Conservation (phyloP, 2,888 invertebrate species). For the Odiellus spinosus region DNA sequence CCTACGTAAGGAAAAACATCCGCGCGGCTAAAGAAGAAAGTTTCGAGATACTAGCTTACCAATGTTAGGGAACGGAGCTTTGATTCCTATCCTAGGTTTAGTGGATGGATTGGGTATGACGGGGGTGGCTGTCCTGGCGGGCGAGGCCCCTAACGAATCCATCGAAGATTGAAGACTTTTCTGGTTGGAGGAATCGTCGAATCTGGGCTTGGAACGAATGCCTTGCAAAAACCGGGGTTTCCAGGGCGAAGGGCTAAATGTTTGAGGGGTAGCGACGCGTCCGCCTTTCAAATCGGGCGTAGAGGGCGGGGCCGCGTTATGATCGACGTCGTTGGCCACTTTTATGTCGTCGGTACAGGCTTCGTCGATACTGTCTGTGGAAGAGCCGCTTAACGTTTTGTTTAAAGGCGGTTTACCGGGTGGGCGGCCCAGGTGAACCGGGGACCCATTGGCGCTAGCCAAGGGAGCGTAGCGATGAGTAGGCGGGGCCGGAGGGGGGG, state of each 20-base stretch:
- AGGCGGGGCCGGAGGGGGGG: neutral
- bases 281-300: conserved; percentile 11
- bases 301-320: conserved; percentile 10
- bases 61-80: conserved; percentile 11
- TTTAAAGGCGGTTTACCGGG: conserved; percentile 1
- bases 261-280: conserved; percentile 5
- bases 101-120: conserved; percentile 3
- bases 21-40: no score
- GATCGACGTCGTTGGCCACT: no score
- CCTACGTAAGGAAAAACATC: no score
- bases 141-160: conserved; percentile 11
- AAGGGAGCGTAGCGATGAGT: conserved; percentile 1
- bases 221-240: conserved; percentile 19
- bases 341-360: neutral
- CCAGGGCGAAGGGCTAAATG: conserved; percentile 8
- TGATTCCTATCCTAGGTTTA: conserved; percentile 13
- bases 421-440: no score
- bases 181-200: conserved; percentile 12
- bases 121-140: conserved; percentile 10
- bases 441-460: neutral
- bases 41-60: no score
- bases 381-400: neutral
- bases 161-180: conserved; percentile 12
- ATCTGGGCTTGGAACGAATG: conserved; percentile 19
- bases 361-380: neutral